Evolutionary conservation across 2,888 invertebrate species (phyloP), one percentile per base, ranked within the genome.

Genomic region (Carterocephalus palaemon): DNA sequence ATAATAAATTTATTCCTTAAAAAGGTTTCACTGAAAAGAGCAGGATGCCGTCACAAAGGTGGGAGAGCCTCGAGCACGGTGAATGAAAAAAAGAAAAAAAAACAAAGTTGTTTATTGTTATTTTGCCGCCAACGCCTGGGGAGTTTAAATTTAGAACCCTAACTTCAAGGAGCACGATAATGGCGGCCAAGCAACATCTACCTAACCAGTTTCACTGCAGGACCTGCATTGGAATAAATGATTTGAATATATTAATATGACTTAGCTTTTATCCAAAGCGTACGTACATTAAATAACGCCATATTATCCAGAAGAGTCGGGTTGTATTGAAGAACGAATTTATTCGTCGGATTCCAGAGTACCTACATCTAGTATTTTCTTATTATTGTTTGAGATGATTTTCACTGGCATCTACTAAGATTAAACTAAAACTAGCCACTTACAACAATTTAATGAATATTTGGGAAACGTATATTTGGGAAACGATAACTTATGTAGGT

Each of bases 1-100:
- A 83, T 83, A 78, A 85, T 85, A 85, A 86, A 86, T 85, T 77
- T 84, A 76, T 80, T 73, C 73, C 70, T 71, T 85, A 83, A 84
- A 85, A 86, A 86, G 85, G 71, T 69, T 64, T 68, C 76, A 68
- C 72, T 83, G 82, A 83, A 84, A 84, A 80, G 83, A 74, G 73
- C 85, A 84, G 84, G 85, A 85, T 85, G 76, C 70, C 59, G 67
- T 54, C 70, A 81, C 81, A 85, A 83, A 72, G 77, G 70, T 70
- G 69, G 70, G 73, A 69, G 71, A 68, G 74, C 62, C 65, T 64
- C 57, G 70, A 57, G 66, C 63, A 62, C 56, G 61, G 66, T 59
- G 67, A 69, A 69, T 36, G 34, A 43, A 36, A 36, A n/a, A 41
- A 40, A 24, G 26, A 74, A 75, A 75, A 77, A 76, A 77, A 77